phyloP scores from a whole-genome alignment of 1,140 invertebrate genomes.

The Aethina tumida region DNA sequence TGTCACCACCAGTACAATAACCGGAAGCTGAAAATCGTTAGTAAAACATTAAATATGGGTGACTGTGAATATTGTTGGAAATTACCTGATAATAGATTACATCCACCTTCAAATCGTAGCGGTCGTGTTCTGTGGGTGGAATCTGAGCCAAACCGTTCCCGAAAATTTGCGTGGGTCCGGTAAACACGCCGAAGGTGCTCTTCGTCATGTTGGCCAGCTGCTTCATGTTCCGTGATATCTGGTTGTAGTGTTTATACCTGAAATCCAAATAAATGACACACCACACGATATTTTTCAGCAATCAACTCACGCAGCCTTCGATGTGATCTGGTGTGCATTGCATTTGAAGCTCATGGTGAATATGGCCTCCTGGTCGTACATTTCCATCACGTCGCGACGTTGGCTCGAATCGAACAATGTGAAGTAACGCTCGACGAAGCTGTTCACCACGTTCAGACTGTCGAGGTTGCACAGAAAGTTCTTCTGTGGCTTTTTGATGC shows the following conservation, averaged over 20 bases:
- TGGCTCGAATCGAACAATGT: conserved; percentile 71
- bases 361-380: conserved; percentile 73
- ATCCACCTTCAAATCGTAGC: conserved; percentile 74
- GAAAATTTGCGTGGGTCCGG: conserved; percentile 57
- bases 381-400: conserved; percentile 61
- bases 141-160: conserved; percentile 63
- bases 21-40: no score
- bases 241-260: conserved; percentile 26
- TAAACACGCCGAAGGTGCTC: conserved; percentile 19
- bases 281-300: conserved; percentile 1
- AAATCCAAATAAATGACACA: conserved; percentile 14
- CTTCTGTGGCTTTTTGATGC: conserved; percentile 49
- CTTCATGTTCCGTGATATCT: conserved; percentile 25
- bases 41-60: no score
- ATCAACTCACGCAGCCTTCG: conserved; percentile 11
- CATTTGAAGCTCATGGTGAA: conserved; percentile 57
- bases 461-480: conserved; percentile 55
- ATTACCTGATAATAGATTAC: conserved; percentile 61
- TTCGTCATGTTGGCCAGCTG: conserved; percentile 28
- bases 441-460: conserved; percentile 54
- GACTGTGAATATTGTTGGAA: no score
- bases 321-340: conserved; percentile 33
- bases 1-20: conserved; percentile 58
- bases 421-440: conserved; percentile 76
- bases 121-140: conserved; percentile 70